phyloP scores from a whole-genome alignment of 1,140 invertebrate species.

The Thaumetopoea pityocampa region DNA sequence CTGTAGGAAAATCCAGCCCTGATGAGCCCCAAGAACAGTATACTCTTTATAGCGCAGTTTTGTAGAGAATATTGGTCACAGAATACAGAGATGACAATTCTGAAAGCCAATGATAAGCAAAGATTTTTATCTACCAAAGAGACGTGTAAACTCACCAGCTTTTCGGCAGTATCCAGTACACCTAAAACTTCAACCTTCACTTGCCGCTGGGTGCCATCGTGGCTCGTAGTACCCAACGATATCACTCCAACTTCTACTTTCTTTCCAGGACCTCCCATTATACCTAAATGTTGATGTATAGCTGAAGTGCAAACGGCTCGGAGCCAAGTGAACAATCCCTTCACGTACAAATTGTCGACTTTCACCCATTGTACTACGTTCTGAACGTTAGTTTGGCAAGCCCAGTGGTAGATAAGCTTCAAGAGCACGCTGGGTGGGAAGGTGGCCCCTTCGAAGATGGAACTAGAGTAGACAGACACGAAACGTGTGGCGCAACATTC shows the following conservation, averaged over 20 bases:
- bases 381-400: constrained; percentile 90
- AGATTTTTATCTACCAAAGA: too few relatives aligned
- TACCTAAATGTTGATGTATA: constrained; percentile 83
- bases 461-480: constrained; percentile 90
- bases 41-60: too few relatives aligned
- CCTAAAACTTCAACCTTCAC: constrained; percentile 93
- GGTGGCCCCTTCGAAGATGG: constrained; percentile 89
- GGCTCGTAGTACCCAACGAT: constrained; percentile 90
- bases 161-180: constrained; percentile 85
- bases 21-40: too few relatives aligned
- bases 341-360: constrained; percentile 74
- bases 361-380: constrained; percentile 94
- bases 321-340: constrained; percentile 85
- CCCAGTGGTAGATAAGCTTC: constrained; percentile 93
- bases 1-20: too few relatives aligned
- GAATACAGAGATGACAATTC: too few relatives aligned
- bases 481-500: constrained; percentile 89
- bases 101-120: too few relatives aligned
- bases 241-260: constrained; percentile 90
- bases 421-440: constrained; percentile 87
- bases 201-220: constrained; percentile 87
- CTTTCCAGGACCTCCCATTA: constrained; percentile 82
- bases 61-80: too few relatives aligned
- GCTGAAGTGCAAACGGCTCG: constrained; percentile 86
- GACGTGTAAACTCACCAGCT: constrained; percentile 76